A percentile compares a stretch with the other conserved stretches of the same genome.
Conservation (phyloP, 2,888 invertebrate species). For the Geophilus truncorum region DNA sequence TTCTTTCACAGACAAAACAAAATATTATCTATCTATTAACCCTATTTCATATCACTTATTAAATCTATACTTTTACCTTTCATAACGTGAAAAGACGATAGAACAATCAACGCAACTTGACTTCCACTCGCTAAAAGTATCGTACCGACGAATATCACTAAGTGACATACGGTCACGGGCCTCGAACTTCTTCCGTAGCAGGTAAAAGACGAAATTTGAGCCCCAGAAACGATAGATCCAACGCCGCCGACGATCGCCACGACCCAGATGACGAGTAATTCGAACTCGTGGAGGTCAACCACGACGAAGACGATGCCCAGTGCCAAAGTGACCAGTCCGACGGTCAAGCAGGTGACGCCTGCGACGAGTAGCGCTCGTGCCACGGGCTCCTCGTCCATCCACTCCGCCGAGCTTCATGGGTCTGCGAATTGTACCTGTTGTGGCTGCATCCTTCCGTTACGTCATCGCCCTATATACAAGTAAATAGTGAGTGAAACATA, state of each 20-base stretch:
- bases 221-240: neutral
- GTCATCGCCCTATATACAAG: neutral
- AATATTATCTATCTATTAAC: neutral
- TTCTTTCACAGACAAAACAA: neutral
- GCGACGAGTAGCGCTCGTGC: slow-evolving; percentile 30
- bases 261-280: neutral
- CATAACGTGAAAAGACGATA: slow-evolving; percentile 29
- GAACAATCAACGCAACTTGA: slow-evolving; percentile 28
- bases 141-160: neutral
- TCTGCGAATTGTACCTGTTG: neutral
- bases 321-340: slow-evolving; percentile 29
- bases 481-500: neutral
- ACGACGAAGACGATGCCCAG: slow-evolving; percentile 25
- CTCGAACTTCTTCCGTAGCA: slow-evolving; percentile 10
- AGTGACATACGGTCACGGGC: neutral
- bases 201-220: neutral
- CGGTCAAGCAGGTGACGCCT: slow-evolving; percentile 33
- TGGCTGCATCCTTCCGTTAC: neutral
- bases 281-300: neutral
- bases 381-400: slow-evolving; percentile 33
- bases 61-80: slow-evolving; percentile 16
- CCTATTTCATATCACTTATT: neutral
- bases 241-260: slow-evolving; percentile 17
- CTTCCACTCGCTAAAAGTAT: neutral
- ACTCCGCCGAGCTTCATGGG: neutral